These are phyloP conservation scores for Cranoglanis bouderius DNA, from an alignment of 2,113 vertebrate genomes.

Conservation along the genomic window DNA sequence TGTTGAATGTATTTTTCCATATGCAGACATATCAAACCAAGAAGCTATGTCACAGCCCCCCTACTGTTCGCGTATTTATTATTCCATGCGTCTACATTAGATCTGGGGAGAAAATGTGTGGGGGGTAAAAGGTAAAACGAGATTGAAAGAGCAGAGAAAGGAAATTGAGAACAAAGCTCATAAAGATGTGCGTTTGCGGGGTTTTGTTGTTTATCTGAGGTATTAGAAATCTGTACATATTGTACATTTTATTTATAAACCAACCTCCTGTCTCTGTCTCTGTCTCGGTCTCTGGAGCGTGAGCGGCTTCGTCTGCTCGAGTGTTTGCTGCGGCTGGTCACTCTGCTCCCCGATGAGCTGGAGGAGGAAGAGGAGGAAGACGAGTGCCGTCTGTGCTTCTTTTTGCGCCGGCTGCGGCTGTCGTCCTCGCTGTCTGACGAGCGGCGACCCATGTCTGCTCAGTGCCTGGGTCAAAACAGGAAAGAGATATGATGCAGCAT, in stretches of 20 bases:
- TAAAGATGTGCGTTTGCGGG: background rate
- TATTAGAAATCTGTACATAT: background rate
- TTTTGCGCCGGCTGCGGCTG: slow-evolving; percentile 81
- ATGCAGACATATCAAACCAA: background rate
- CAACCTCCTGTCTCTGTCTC: slow-evolving; percentile 70
- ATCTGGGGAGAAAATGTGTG: background rate
- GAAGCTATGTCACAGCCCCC: too few relatives aligned
- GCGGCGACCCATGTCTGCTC: slow-evolving; percentile 82
- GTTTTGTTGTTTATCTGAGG: too few relatives aligned
- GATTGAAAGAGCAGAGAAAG: background rate
- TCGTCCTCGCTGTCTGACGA: slow-evolving; percentile 93
- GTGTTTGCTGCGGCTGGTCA: slow-evolving; percentile 80
- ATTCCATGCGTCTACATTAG: background rate
- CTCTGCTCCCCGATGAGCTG: slow-evolving; percentile 84
- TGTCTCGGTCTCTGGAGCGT: slow-evolving; percentile 80
- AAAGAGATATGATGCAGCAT: too few relatives aligned
- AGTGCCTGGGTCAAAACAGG: slow-evolving; percentile 15
- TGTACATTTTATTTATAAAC: background rate
- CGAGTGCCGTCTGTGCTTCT: slow-evolving; percentile 83
- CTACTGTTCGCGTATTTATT: background rate
- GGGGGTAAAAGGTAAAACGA: background rate
- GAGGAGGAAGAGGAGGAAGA: slow-evolving; percentile 80
- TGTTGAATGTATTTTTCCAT: background rate
- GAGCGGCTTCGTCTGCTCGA: slow-evolving; percentile 82
- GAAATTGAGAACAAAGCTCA: background rate